These are phyloP conservation scores for Microctenopoma stevenorrisi DNA, from an alignment of 2,797 vertebrate species.

Conservation along the genomic window DNA sequence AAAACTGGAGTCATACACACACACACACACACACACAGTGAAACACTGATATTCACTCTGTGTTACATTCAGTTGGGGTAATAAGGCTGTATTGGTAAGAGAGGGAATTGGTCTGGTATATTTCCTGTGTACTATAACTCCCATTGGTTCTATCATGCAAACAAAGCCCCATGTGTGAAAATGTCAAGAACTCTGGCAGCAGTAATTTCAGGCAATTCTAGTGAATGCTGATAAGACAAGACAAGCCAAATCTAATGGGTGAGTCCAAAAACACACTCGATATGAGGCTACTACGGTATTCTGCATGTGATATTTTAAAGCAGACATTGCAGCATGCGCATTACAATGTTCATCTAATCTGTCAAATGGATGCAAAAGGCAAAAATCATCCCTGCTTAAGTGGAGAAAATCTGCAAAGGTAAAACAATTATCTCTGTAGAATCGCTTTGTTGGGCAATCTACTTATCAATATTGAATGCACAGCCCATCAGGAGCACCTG, in stretches of 20 bases:
- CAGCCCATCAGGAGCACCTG: no score
- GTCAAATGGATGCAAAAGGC: conserved; percentile 1
- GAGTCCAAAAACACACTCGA: conserved; percentile 16
- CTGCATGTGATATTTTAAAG: conserved; percentile 24
- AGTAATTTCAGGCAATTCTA: conserved; percentile 23
- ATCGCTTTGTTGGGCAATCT: no score
- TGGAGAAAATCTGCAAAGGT: neutral
- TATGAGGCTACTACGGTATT: conserved; percentile 5
- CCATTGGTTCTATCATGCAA: conserved; percentile 48
- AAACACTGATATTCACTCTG: conserved; percentile 46
- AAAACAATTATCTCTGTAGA: neutral
- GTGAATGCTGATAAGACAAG: conserved; percentile 28
- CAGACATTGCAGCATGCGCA: conserved; percentile 9
- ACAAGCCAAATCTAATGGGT: conserved; percentile 17
- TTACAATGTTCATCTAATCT: conserved; percentile 12
- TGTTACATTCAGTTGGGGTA: conserved; percentile 42
- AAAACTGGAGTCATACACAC: conserved; percentile 10
- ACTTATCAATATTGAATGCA: no score
- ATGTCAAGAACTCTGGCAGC: conserved; percentile 38
- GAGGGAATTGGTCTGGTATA: conserved; percentile 6
- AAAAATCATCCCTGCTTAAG: neutral
- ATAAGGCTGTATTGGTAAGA: conserved; percentile 32
- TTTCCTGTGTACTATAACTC: conserved; percentile 20
- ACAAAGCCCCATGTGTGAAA: conserved; percentile 29
- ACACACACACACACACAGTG: conserved; percentile 31